These are phyloP conservation scores for Pachyuromys duprasi DNA, from an alignment of 2,797 vertebrate genomes.

Conservation along the genomic window DNA sequence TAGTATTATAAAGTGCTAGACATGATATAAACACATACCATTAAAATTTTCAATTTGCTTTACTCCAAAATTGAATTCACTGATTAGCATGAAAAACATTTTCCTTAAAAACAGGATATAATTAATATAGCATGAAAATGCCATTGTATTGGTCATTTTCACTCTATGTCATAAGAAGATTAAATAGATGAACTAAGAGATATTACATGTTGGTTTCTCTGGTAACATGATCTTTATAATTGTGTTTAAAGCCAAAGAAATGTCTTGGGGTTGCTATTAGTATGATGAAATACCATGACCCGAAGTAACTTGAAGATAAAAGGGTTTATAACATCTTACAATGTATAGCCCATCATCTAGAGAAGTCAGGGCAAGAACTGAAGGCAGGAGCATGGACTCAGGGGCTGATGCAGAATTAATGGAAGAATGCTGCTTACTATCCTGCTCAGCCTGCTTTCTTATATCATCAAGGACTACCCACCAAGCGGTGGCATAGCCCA, in stretches of 20 bases:
- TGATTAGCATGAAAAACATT: not conserved
- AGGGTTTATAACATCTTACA: too few species aligned
- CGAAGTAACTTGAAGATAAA: not conserved
- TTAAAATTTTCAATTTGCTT: not conserved
- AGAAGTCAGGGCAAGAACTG: not conserved
- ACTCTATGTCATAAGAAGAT: not conserved
- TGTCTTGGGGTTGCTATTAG: not conserved
- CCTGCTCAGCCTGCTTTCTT: not conserved
- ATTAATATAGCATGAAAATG: not conserved
- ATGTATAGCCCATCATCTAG: not conserved
- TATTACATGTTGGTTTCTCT: not conserved
- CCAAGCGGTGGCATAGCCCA: too few species aligned
- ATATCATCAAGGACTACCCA: not conserved
- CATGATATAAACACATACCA: not conserved
- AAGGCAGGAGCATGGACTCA: not conserved
- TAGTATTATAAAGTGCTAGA: not conserved
- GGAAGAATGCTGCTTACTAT: not conserved
- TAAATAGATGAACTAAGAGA: not conserved
- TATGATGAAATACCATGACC: not conserved
- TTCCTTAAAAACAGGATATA: conserved; percentile 19
- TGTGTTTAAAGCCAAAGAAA: not conserved
- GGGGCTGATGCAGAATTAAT: not conserved
- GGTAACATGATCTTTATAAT: not conserved
- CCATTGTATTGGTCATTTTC: not conserved
- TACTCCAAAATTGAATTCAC: not conserved